Percentiles rank a stretch among this genome's conserved stretches.
Conservation (phyloP, 1,140 invertebrate genomes). For the Drosophila navojoa region DNA sequence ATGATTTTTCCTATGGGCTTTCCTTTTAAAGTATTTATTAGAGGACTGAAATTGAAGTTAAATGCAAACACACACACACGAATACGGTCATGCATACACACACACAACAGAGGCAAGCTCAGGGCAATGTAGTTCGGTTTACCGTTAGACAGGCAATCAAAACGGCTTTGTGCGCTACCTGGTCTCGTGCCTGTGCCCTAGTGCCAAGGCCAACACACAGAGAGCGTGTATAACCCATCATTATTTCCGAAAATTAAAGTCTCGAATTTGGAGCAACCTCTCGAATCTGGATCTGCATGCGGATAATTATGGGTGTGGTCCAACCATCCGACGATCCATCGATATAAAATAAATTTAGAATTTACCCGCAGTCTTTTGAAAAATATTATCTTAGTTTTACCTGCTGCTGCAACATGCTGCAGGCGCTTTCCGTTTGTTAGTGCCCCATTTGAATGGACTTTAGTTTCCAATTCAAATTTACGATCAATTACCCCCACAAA, state of each 20-base stretch:
- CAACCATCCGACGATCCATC: constrained; percentile 41
- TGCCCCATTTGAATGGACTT: constrained; percentile 9
- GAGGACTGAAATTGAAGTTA: background rate
- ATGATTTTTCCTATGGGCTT: background rate
- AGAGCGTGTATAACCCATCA: constrained; percentile 56
- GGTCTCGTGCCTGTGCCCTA: constrained; percentile 45
- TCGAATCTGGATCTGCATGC: constrained; percentile 55
- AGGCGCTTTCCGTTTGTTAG: constrained; percentile 30
- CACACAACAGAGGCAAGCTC: background rate
- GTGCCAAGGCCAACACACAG: constrained; percentile 62
- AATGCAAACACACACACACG: background rate
- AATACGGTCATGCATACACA: background rate
- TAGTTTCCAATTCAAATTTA: constrained; percentile 47
- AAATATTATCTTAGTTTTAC: constrained; percentile 1
- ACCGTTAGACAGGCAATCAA: constrained; percentile 72
- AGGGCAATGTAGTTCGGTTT: constrained; percentile 25
- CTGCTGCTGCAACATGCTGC: constrained; percentile 2
- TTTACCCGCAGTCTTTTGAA: constrained; percentile 17
- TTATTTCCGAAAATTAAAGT: constrained; percentile 67
- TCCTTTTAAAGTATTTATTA: no score
- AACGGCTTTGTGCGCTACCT: constrained; percentile 41
- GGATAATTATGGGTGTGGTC: constrained; percentile 56
- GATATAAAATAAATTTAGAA: constrained; percentile 39
- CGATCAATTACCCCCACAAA: constrained; percentile 24
- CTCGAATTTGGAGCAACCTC: constrained; percentile 33